phyloP scores from a whole-genome alignment of 23 tunicate species.

The Clavelina lepadiformis region DNA sequence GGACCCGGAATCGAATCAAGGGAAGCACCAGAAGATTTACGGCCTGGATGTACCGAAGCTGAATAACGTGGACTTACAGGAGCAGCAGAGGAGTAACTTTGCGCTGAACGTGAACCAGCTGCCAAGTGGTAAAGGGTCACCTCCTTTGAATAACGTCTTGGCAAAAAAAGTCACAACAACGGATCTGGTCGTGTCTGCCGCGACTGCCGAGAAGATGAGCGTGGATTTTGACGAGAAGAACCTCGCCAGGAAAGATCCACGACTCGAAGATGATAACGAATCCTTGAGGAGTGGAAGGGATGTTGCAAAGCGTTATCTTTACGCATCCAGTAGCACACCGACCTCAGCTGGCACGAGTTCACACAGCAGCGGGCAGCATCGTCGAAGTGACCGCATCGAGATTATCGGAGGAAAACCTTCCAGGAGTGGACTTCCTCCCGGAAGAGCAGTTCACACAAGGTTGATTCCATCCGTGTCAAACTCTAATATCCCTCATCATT shows the following conservation, averaged over 20 bases:
- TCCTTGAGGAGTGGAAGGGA: neutral
- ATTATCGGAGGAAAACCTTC: neutral
- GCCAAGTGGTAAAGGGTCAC: neutral
- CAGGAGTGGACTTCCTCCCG: neutral
- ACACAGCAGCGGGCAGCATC: neutral
- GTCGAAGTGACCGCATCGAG: neutral
- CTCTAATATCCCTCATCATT: neutral
- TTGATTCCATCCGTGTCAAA: neutral
- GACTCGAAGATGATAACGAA: slow-evolving; percentile 2
- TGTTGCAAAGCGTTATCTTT: neutral
- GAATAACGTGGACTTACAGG: slow-evolving; percentile 24
- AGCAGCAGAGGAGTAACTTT: slow-evolving; percentile 14
- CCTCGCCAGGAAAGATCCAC: neutral
- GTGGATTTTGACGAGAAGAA: slow-evolving; percentile 11
- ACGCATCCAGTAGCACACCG: neutral
- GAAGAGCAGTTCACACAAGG: neutral
- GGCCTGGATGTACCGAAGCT: slow-evolving; percentile 14
- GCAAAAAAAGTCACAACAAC: slow-evolving; percentile 10
- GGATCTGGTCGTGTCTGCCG: slow-evolving; percentile 4
- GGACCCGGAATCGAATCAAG: neutral
- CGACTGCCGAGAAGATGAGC: slow-evolving; percentile 18
- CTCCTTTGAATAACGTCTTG: neutral
- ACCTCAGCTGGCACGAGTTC: neutral
- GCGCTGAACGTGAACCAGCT: slow-evolving; percentile 28
- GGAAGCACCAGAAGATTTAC: neutral